A percentile compares a stretch with the other conserved stretches of the same genome.
Conservation (phyloP, 2,888 invertebrate genomes). For the Cosmorhoe ocellata region DNA sequence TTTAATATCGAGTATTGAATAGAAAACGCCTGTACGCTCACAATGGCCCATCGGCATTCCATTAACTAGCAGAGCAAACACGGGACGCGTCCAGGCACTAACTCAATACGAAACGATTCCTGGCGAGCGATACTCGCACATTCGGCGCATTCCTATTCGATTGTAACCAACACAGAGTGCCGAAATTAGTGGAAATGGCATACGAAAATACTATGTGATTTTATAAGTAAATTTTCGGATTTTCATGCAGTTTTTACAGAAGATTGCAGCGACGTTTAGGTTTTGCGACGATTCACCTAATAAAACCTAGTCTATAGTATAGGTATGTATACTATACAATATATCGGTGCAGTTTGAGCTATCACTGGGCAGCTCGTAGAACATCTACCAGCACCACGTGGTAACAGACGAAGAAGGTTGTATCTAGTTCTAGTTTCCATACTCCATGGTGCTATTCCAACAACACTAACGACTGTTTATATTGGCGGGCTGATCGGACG, state of each 20-base stretch:
- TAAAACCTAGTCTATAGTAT: too few species aligned
- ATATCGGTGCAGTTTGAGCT: too few species aligned
- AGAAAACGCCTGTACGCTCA: slow-evolving; percentile 68
- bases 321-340: too few species aligned
- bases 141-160: slow-evolving; percentile 59
- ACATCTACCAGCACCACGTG: too few species aligned
- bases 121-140: slow-evolving; percentile 64
- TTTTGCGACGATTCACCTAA: too few species aligned
- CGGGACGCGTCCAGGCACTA: slow-evolving; percentile 66
- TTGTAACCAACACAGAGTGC: slow-evolving; percentile 43
- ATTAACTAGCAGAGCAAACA: slow-evolving; percentile 77
- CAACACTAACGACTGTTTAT: slow-evolving; percentile 75
- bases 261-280: too few species aligned
- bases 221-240: too few species aligned
- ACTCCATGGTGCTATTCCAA: slow-evolving; percentile 52
- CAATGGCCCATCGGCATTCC: slow-evolving; percentile 76
- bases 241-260: too few species aligned
- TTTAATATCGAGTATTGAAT: slow-evolving; percentile 69
- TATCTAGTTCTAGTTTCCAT: background rate
- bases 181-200: slow-evolving; percentile 21
- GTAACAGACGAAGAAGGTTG: too few species aligned
- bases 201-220: too few species aligned
- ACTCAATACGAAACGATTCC: slow-evolving; percentile 70
- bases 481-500: slow-evolving; percentile 47
- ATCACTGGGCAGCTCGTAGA: too few species aligned